Evolutionary conservation across 1,140 invertebrate genomes (phyloP).

Genomic region (Drosophila yakuba): DNA sequence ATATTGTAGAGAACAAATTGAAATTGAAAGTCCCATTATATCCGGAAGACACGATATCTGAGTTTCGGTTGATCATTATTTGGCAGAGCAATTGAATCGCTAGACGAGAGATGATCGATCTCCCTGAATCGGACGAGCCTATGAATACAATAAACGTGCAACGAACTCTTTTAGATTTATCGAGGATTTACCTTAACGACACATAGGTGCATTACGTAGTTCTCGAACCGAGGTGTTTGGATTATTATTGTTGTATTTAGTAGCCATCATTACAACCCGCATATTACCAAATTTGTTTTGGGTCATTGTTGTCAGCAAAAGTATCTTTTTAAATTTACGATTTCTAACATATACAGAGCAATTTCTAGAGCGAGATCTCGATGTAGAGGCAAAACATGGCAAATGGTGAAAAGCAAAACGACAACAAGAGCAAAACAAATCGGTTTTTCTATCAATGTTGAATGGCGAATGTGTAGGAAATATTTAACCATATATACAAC

Average conservation of each 20-base stretch:
- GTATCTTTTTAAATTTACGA: constrained; percentile 34
- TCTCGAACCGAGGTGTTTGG: constrained; percentile 13
- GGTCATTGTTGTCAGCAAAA: constrained; percentile 75
- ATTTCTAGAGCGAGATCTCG: constrained; percentile 53
- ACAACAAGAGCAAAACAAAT: constrained; percentile 44
- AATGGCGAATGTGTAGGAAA: constrained; percentile 58
- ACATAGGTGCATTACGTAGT: constrained; percentile 65
- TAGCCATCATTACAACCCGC: not conserved
- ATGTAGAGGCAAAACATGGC: constrained; percentile 60
- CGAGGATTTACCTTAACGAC: constrained; percentile 39
- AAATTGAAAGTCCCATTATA: constrained; percentile 29
- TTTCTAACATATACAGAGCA: constrained; percentile 40
- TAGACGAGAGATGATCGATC: not conserved
- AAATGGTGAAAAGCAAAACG: constrained; percentile 72
- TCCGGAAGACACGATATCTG: constrained; percentile 19
- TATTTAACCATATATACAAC: constrained; percentile 66
- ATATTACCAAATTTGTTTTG: constrained; percentile 49
- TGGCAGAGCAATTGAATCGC: constrained; percentile 12
- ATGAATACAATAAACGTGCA: constrained; percentile 79
- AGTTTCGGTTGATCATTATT: constrained; percentile 39
- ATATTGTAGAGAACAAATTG: constrained; percentile 41
- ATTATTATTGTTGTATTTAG: constrained; percentile 21
- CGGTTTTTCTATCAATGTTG: constrained; percentile 51
- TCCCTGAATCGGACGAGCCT: constrained; percentile 24
- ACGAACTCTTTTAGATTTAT: constrained; percentile 68